These are phyloP conservation scores for Pristiophorus japonicus DNA, from an alignment of 2,113 vertebrate genomes.

Conservation along the genomic window DNA sequence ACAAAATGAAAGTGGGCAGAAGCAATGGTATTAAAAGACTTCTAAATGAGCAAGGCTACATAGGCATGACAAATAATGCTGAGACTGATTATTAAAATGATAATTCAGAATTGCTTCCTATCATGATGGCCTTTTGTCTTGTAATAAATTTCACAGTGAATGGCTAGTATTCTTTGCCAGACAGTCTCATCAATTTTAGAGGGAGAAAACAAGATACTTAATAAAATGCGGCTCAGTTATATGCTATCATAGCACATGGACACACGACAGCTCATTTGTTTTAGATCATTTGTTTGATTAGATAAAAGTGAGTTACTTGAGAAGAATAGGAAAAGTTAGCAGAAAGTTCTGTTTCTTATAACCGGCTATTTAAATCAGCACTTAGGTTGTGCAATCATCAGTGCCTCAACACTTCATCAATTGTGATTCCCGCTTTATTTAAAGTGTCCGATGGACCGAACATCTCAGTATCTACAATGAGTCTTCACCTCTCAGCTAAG, in stretches of 20 bases:
- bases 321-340: slow-evolving; percentile 40
- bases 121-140: slow-evolving; percentile 37
- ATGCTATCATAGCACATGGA: slow-evolving; percentile 37
- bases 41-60: not conserved
- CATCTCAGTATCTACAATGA: not conserved
- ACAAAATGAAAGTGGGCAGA: not conserved
- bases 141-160: slow-evolving; percentile 40
- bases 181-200: not conserved
- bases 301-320: slow-evolving; percentile 39
- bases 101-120: slow-evolving; percentile 1
- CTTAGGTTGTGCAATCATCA: not conserved
- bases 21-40: slow-evolving; percentile 35
- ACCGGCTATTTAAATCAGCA: slow-evolving; percentile 36
- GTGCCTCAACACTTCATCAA: not conserved
- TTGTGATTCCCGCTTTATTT: not conserved
- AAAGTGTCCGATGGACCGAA: not conserved
- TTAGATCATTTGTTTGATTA: slow-evolving; percentile 43
- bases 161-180: not conserved
- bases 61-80: slow-evolving; percentile 36
- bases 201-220: not conserved
- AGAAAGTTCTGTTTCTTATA: slow-evolving; percentile 42
- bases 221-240: slow-evolving; percentile 39
- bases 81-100: slow-evolving; percentile 44
- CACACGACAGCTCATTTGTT: slow-evolving; percentile 41
- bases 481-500: not conserved